A percentile compares a stretch with the other conserved stretches of the same genome.
Conservation (phyloP, 2,113 vertebrate species). For the Plectropomus leopardus region DNA sequence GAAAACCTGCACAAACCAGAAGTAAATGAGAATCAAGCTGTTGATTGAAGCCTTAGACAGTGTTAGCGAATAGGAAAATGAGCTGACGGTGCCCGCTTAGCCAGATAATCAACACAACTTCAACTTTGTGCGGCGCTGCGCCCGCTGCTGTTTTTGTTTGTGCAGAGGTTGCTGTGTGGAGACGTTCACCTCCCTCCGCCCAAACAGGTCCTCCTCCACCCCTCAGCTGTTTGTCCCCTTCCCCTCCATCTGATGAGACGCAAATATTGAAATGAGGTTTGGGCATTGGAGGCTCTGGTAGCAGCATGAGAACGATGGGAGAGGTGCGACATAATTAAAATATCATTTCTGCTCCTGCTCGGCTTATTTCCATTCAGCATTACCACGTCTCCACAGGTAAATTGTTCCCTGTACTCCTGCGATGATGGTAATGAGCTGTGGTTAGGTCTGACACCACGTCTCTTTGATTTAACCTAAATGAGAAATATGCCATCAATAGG, state of each 20-base stretch:
- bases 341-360: slow-evolving; percentile 76
- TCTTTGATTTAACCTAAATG: slow-evolving; percentile 83
- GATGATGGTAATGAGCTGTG: slow-evolving; percentile 79
- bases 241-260: slow-evolving; percentile 64
- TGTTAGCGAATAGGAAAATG: slow-evolving; percentile 44
- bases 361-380: slow-evolving; percentile 78
- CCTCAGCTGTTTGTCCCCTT: slow-evolving; percentile 9
- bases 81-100: slow-evolving; percentile 45
- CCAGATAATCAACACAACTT: slow-evolving; percentile 65
- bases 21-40: slow-evolving; percentile 50
- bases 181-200: neutral
- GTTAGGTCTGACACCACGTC: slow-evolving; percentile 80
- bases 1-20: slow-evolving; percentile 29
- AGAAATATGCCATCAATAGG: slow-evolving; percentile 80
- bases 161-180: neutral
- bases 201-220: neutral
- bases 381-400: slow-evolving; percentile 74
- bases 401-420: slow-evolving; percentile 80
- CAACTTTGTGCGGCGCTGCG: slow-evolving; percentile 4
- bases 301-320: slow-evolving; percentile 66
- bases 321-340: slow-evolving; percentile 83
- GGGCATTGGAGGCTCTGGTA: slow-evolving; percentile 38
- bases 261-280: slow-evolving; percentile 83
- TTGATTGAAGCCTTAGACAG: slow-evolving; percentile 58
- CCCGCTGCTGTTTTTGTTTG: slow-evolving; percentile 40